Percentiles rank a stretch among this genome's conserved stretches.
Evolutionary conservation across 2,113 vertebrate genomes (phyloP).

Genomic region (Beaufortia kweichowensis): DNA sequence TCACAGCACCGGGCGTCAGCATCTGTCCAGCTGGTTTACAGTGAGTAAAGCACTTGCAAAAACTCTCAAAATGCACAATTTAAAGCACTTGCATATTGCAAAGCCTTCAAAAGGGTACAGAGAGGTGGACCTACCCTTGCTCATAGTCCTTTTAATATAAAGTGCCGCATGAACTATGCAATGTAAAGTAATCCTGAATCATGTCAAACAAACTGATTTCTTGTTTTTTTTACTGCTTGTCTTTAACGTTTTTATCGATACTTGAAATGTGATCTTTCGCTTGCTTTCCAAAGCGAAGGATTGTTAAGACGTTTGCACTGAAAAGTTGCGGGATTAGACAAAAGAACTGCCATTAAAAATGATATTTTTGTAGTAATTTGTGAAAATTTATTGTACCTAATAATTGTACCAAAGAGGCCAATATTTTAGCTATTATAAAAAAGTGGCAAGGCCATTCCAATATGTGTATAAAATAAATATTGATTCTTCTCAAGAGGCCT

Average conservation of each 20-base stretch:
- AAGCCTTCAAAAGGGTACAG: constrained; percentile 90
- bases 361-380: constrained; percentile 99
- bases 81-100: constrained; percentile 93
- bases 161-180: constrained; percentile 99
- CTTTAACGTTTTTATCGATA: constrained; percentile 87
- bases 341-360: constrained; percentile 91
- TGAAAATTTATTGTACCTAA: constrained; percentile 88
- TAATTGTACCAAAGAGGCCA: constrained; percentile 98
- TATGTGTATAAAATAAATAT: constrained; percentile 75
- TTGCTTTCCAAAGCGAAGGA: constrained; percentile 97
- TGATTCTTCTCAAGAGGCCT: constrained; percentile 82
- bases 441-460: constrained; percentile 83
- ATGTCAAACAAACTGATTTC: constrained; percentile 82
- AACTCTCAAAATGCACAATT: constrained; percentile 84
- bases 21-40: constrained; percentile 72
- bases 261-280: constrained; percentile 99
- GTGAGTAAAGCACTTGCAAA: constrained; percentile 85
- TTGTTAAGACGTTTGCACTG: constrained; percentile 99
- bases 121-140: constrained; percentile 76
- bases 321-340: constrained; percentile 96
- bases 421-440: constrained; percentile 86
- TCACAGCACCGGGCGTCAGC: no score
- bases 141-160: constrained; percentile 80
- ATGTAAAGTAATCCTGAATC: constrained; percentile 91
- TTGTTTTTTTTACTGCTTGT: constrained; percentile 70